These are phyloP conservation scores for Apostichopus leukothele DNA, from an alignment of 53 echinoderm and acorn worm species.

Conservation along the genomic window DNA sequence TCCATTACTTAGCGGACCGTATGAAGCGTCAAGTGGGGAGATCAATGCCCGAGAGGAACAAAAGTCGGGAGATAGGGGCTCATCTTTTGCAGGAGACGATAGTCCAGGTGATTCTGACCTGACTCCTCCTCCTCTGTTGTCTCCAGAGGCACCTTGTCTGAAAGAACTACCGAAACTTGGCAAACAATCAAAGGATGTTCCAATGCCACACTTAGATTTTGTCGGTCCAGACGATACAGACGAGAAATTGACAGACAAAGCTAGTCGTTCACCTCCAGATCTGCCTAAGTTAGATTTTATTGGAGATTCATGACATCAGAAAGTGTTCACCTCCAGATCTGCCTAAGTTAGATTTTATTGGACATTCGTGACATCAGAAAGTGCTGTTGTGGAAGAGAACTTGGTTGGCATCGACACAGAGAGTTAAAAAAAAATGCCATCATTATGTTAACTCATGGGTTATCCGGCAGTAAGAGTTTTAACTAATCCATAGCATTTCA, in stretches of 20 bases:
- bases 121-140: slow-evolving; percentile 19
- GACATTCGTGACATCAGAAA: slow-evolving; percentile 11
- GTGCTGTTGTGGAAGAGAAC: background rate
- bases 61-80: background rate
- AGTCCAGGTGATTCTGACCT: background rate
- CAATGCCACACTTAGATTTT: slow-evolving; percentile 23
- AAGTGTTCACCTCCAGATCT: background rate
- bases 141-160: slow-evolving; percentile 21
- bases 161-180: background rate
- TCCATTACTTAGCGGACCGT: background rate
- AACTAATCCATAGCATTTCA: too few relatives aligned
- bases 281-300: slow-evolving; percentile 33
- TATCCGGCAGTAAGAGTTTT: too few relatives aligned
- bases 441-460: too few relatives aligned
- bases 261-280: slow-evolving; percentile 10
- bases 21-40: too few relatives aligned
- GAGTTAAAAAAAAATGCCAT: too few relatives aligned
- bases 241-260: background rate
- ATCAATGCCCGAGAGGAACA: background rate
- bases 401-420: too few relatives aligned
- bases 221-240: background rate
- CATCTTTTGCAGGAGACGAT: background rate
- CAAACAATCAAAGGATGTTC: background rate
- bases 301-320: slow-evolving; percentile 14
- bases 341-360: slow-evolving; percentile 29